A percentile compares a stretch with the other conserved stretches of the same genome.
Evolutionary conservation across 92 coral and sea anemone genomes (phyloP).

Genomic region (Hydrozoanthus gracilis): DNA sequence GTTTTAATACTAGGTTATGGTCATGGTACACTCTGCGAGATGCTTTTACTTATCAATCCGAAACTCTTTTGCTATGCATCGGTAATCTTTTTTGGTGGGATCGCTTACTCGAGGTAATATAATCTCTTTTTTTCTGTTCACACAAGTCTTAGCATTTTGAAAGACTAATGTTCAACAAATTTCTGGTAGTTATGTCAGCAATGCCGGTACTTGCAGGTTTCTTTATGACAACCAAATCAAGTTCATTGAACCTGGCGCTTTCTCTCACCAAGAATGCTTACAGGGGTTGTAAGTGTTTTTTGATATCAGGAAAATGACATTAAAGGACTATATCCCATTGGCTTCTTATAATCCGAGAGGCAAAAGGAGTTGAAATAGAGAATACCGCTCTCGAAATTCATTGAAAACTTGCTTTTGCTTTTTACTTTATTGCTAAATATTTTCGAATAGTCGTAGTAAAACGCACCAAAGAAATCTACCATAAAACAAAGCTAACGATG

Average conservation of each 20-base stretch:
- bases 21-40: neutral
- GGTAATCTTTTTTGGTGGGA: too few species aligned
- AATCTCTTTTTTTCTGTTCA: too few species aligned
- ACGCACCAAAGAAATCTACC: too few species aligned
- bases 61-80: neutral
- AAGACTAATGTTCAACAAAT: neutral
- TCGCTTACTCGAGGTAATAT: too few species aligned
- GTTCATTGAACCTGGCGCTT: neutral
- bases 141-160: neutral
- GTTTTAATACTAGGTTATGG: too few species aligned
- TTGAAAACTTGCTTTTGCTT: neutral
- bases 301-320: neutral
- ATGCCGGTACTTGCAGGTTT: neutral
- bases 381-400: neutral
- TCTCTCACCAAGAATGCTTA: neutral
- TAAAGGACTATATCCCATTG: neutral
- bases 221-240: conserved; percentile 17
- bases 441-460: neutral
- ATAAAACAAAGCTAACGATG: too few species aligned
- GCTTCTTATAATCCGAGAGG: neutral
- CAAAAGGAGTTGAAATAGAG: neutral
- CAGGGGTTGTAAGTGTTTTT: neutral
- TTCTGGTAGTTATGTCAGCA: neutral
- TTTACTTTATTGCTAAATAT: neutral
- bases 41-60: neutral